These are phyloP conservation scores for Pristis pectinata DNA, from an alignment of 2,797 vertebrate genomes.

Conservation along the genomic window DNA sequence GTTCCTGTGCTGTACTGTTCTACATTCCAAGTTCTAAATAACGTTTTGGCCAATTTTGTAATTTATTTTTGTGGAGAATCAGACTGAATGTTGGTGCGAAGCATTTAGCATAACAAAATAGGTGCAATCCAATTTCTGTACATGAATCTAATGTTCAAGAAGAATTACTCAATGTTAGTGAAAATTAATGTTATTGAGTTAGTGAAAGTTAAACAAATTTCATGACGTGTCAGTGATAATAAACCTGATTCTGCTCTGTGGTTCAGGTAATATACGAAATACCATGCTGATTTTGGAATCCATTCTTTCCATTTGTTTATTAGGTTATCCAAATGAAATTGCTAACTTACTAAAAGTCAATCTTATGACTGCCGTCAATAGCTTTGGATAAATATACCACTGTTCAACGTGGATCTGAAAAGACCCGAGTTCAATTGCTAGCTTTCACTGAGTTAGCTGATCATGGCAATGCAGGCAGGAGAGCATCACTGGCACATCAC, in stretches of 20 bases:
- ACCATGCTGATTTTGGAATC: not conserved
- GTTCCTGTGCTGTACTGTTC: too few relatives aligned
- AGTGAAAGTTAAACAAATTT: too few relatives aligned
- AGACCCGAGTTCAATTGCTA: not conserved
- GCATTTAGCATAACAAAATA: too few relatives aligned
- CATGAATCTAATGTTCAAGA: conserved; percentile 49
- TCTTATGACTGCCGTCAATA: not conserved
- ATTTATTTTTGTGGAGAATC: too few relatives aligned
- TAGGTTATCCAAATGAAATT: not conserved
- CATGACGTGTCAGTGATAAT: too few relatives aligned
- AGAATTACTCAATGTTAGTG: conserved; percentile 50
- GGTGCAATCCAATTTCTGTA: conserved; percentile 44
- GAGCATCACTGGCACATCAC: not conserved
- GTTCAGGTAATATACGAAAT: too few relatives aligned
- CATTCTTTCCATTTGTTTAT: not conserved
- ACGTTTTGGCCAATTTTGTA: too few relatives aligned
- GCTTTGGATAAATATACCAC: not conserved
- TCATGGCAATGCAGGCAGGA: not conserved
- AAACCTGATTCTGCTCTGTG: too few relatives aligned
- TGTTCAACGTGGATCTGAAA: not conserved
- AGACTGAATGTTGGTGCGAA: too few relatives aligned
- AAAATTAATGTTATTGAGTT: too few relatives aligned
- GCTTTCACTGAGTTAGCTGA: not conserved
- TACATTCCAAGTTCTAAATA: too few relatives aligned
- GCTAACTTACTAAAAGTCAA: not conserved